Base-by-base conservation (phyloP, 2,888 invertebrate genomes). In the Acanthoscelides obtectus region DNA sequence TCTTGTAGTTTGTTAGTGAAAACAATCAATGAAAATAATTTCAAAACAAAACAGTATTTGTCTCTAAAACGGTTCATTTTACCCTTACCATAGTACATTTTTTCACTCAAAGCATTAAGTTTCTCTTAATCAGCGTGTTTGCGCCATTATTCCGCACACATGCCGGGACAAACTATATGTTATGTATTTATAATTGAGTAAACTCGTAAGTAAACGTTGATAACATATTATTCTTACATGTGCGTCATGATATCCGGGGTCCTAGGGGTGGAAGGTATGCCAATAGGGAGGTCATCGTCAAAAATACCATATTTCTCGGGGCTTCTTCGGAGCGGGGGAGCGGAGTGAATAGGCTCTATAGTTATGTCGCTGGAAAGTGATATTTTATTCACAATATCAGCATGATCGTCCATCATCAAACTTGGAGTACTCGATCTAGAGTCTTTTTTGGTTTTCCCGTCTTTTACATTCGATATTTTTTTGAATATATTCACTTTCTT, bases 401-500 rank as follows among this genome's bases (percentile, higher is more conserved):
- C 79, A 3, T 73, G 77, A 75, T 87, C 87, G 69, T 87, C 87
- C 1, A 86, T 85, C 22, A 87, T 80, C 25, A 87, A 79, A 75
- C 84, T 85, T 0, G 86, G 85, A 0, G 86, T 85, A 76, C 83
- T 84, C 64, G 86, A 86, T 20, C 84, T 79, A 0, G 84, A 84
- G 21, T 86, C 85, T 72, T 86, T 87, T n/a, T 83, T 83, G 2
- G 77, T 72, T 69, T 83, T 81, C 67, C 71, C 77, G n/a, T 87
- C 91, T 84, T 91, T 92, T 22, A 90, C 90, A 84, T 92, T 92
- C 73, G 94, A 92, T 83, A 95, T 94, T 86, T 94, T 94, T 83
- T 94, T 95, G 81, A 95, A 93, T 82, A 95, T 94, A 86, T 94
- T 95, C 65, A 94, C 87, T 83, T 95, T 96, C 84, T 92, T 93